Conservation (phyloP, 2,113 vertebrate species). For the Paralichthys olivaceus region DNA sequence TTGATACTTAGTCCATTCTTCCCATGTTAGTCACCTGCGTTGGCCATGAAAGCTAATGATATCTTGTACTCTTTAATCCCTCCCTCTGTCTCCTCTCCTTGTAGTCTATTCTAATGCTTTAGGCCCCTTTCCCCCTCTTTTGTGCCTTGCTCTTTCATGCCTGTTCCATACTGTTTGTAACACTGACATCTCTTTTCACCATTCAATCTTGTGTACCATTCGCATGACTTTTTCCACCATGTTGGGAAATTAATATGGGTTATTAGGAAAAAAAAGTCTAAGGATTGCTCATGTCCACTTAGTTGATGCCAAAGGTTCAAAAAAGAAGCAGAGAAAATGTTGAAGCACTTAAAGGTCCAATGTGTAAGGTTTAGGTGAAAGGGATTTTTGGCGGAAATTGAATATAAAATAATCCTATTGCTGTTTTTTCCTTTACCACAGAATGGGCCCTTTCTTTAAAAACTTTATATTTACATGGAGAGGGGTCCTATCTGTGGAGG, state of each 20-base stretch:
- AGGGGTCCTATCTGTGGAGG: too few species aligned
- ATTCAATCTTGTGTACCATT: conserved; percentile 17
- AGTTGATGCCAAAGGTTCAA: conserved; percentile 10
- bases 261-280: neutral
- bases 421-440: too few species aligned
- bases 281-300: neutral
- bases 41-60: conserved; percentile 70
- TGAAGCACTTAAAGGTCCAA: conserved; percentile 1
- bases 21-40: conserved; percentile 69
- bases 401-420: too few species aligned
- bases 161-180: conserved; percentile 25
- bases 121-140: neutral
- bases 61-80: conserved; percentile 47
- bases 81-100: conserved; percentile 9
- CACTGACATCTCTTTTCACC: neutral
- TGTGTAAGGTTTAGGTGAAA: too few species aligned
- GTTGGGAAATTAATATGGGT: conserved; percentile 15
- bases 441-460: too few species aligned
- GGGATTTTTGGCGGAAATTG: too few species aligned
- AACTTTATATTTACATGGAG: too few species aligned
- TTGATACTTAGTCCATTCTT: conserved; percentile 64
- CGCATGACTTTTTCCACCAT: neutral
- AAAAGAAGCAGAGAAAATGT: conserved; percentile 14
- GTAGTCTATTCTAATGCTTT: conserved; percentile 19
- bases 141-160: conserved; percentile 25